Percentiles rank a stretch among this genome's conserved stretches.
These are phyloP conservation scores for Leistus spinibarbis DNA, from an alignment of 2,888 invertebrate genomes.

Conservation along the genomic window DNA sequence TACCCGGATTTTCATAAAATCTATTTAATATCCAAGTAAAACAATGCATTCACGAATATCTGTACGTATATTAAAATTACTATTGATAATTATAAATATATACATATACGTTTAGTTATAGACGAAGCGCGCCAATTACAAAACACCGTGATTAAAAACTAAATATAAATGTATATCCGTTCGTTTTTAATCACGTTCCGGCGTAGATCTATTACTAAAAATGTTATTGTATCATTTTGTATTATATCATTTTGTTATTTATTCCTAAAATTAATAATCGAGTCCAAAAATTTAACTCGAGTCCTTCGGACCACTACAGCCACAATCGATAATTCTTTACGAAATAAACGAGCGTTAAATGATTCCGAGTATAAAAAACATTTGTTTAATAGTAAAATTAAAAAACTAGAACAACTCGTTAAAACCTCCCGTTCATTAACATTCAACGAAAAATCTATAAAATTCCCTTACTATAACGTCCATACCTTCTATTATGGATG, in stretches of 20 bases:
- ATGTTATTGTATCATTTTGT: conserved; percentile 5
- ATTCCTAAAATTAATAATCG: neutral
- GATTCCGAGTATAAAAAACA: conserved; percentile 44
- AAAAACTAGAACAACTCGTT: conserved; percentile 47
- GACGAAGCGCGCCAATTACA: conserved; percentile 17
- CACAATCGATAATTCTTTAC: neutral
- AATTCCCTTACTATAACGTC: conserved; percentile 48
- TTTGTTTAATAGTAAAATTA: conserved; percentile 48
- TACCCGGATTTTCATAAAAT: conserved; percentile 23
- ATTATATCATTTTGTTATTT: conserved; percentile 17
- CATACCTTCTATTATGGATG: conserved; percentile 54
- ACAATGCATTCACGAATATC: too few species aligned
- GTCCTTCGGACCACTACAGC: conserved; percentile 4
- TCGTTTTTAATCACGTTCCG: conserved; percentile 41
- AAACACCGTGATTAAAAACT: neutral
- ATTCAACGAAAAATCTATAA: conserved; percentile 47
- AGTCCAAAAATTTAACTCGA: conserved; percentile 9
- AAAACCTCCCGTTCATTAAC: conserved; percentile 45
- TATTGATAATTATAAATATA: neutral
- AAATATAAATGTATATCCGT: conserved; percentile 33
- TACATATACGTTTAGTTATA: conserved; percentile 16
- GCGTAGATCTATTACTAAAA: conserved; percentile 19
- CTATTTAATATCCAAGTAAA: too few species aligned
- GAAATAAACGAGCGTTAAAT: conserved; percentile 20
- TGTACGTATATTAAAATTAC: neutral